phyloP scores from a whole-genome alignment of 23 tunicate genomes.

The Diplosoma virens region DNA sequence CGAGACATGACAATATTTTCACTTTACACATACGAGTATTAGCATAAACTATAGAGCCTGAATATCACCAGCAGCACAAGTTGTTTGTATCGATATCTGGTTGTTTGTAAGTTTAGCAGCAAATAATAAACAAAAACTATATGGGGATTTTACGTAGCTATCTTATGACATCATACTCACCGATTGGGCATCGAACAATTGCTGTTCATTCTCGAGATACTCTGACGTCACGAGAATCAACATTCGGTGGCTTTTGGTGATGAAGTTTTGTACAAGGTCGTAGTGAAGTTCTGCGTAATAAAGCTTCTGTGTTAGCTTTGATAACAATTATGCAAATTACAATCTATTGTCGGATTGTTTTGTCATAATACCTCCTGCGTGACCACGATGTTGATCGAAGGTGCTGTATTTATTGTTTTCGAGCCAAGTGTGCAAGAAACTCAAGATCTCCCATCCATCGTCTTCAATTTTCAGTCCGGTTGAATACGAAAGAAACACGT shows the following conservation, averaged over 20 bases:
- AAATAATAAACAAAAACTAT: too few species aligned
- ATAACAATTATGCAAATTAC: background rate
- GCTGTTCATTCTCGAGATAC: background rate
- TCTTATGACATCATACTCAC: background rate
- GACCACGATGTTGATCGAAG: slow-evolving; percentile 2
- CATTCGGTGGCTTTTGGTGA: slow-evolving; percentile 5
- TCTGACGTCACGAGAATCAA: background rate
- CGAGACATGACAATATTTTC: too few species aligned
- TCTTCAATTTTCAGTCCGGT: background rate
- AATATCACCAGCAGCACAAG: too few species aligned
- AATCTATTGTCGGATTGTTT: slow-evolving; percentile 1
- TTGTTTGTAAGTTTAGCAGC: too few species aligned
- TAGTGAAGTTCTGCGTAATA: slow-evolving; percentile 8
- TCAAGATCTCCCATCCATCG: background rate
- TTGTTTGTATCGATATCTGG: too few species aligned
- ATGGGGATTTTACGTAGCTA: background rate
- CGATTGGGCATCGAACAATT: background rate
- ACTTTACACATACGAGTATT: too few species aligned
- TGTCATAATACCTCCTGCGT: slow-evolving; percentile 20
- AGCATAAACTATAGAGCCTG: too few species aligned
- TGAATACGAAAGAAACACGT: slow-evolving; percentile 13
- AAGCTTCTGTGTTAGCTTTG: too few species aligned
- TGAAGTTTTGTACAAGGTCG: background rate
- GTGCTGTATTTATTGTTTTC: background rate
- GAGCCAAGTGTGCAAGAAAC: background rate